These are phyloP conservation scores for Drosophila fungiperda DNA, from an alignment of 2,888 invertebrate species.

Conservation along the genomic window DNA sequence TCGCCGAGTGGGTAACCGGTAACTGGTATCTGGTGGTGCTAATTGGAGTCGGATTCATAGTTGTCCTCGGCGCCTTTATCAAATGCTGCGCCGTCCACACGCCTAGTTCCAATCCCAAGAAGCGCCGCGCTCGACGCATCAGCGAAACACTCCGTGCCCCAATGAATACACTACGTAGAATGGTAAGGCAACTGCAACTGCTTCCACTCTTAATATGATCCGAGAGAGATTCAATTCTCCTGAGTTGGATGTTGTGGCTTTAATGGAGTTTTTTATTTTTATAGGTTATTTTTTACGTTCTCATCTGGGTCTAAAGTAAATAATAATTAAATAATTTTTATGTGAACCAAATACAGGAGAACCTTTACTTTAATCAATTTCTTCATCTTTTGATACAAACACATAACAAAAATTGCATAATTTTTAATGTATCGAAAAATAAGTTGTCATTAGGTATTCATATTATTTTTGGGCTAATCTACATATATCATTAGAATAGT, in stretches of 20 bases:
- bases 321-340: neutral
- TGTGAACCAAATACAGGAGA: neutral
- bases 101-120: constrained; percentile 99
- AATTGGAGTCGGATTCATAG: constrained; percentile 95
- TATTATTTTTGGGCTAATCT: neutral
- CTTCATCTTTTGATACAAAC: neutral
- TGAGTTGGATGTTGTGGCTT: neutral
- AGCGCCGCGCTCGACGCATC: constrained; percentile 96
- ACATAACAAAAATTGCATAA: neutral
- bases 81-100: constrained; percentile 99
- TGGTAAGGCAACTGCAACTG: constrained; percentile 86
- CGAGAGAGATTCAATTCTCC: neutral
- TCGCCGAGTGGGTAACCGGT: constrained; percentile 97
- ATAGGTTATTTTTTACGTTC: neutral
- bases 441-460: neutral
- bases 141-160: constrained; percentile 96
- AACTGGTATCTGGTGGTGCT: constrained; percentile 98
- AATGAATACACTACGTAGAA: constrained; percentile 95
- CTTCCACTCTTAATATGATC: neutral
- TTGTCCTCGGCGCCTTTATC: constrained; percentile 99
- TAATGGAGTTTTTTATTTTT: neutral
- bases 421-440: neutral
- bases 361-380: neutral
- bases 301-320: neutral
- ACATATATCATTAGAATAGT: neutral